Conservation (phyloP, 2,113 vertebrate genomes). For the Gambusia holbrooki region DNA sequence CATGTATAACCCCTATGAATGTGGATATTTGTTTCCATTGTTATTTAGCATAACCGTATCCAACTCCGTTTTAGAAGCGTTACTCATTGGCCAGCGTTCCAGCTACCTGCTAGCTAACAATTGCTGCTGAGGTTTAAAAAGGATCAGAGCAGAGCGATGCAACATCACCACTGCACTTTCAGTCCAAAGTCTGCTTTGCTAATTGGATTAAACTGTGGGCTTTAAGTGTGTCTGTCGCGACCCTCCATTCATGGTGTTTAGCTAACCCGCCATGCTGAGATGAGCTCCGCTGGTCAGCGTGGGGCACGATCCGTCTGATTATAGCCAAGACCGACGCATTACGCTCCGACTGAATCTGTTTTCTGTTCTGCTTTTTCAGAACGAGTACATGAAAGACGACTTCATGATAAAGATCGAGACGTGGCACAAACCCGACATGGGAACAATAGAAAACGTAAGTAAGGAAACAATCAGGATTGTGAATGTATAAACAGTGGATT, state of each 20-base stretch:
- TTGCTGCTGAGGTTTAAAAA: slow-evolving; percentile 22
- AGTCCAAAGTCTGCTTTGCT: slow-evolving; percentile 50
- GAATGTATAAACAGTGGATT: too few relatives aligned
- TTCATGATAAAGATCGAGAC: slow-evolving; percentile 99
- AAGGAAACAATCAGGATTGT: neutral
- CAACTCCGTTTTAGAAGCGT: neutral
- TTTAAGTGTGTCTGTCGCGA: slow-evolving; percentile 42
- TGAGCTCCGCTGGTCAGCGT: slow-evolving; percentile 3
- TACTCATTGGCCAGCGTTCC: neutral
- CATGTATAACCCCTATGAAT: neutral
- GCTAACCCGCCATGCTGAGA: neutral
- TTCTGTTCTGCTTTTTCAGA: slow-evolving; percentile 78
- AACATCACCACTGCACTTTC: slow-evolving; percentile 35
- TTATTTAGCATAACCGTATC: neutral
- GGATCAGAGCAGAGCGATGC: slow-evolving; percentile 11
- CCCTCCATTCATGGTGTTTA: slow-evolving; percentile 43
- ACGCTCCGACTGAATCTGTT: neutral
- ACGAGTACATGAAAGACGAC: slow-evolving; percentile 99
- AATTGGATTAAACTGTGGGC: slow-evolving; percentile 64
- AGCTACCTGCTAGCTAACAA: neutral
- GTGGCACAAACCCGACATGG: slow-evolving; percentile 97
- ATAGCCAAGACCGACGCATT: neutral
- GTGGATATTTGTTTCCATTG: neutral
- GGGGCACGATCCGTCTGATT: neutral
- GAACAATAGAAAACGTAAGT: slow-evolving; percentile 94